Percentiles rank a stretch among this genome's conserved stretches.
Evolutionary conservation across 2,113 vertebrate species (phyloP).

Genomic region (Galbula dea): DNA sequence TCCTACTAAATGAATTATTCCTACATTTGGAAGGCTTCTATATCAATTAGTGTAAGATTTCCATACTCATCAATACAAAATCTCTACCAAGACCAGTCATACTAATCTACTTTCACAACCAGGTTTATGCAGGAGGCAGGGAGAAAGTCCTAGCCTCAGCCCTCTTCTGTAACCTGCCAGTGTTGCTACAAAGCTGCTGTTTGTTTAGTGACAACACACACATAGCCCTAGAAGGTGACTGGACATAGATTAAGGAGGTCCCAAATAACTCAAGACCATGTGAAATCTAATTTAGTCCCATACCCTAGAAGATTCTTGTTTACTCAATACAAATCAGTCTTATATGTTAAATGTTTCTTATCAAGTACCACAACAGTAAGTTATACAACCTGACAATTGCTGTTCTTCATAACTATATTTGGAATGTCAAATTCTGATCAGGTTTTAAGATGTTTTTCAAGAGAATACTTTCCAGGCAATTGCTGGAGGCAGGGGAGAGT

Average conservation of each 20-base stretch:
- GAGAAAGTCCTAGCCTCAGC: not conserved
- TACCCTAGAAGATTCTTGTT: not conserved
- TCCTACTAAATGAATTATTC: not conserved
- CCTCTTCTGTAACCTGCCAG: not conserved
- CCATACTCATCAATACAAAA: not conserved
- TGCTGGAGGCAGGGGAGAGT: not conserved
- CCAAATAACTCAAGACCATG: not conserved
- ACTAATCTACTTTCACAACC: not conserved
- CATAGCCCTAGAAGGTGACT: not conserved
- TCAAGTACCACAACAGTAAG: not conserved
- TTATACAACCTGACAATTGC: not conserved
- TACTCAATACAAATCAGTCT: not conserved
- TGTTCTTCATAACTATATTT: not conserved
- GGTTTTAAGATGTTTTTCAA: not conserved
- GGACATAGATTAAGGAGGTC: not conserved
- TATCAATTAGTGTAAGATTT: not conserved
- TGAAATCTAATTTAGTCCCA: not conserved
- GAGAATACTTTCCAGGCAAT: not conserved
- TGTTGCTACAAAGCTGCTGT: not conserved
- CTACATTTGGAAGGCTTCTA: not conserved
- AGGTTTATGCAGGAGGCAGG: not conserved
- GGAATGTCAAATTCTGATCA: not conserved
- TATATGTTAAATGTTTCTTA: not conserved
- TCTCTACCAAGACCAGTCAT: not conserved
- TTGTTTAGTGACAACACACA: not conserved